These are phyloP conservation scores for Pteromalus puparum DNA, from an alignment of 1,140 invertebrate species.

Conservation along the genomic window DNA sequence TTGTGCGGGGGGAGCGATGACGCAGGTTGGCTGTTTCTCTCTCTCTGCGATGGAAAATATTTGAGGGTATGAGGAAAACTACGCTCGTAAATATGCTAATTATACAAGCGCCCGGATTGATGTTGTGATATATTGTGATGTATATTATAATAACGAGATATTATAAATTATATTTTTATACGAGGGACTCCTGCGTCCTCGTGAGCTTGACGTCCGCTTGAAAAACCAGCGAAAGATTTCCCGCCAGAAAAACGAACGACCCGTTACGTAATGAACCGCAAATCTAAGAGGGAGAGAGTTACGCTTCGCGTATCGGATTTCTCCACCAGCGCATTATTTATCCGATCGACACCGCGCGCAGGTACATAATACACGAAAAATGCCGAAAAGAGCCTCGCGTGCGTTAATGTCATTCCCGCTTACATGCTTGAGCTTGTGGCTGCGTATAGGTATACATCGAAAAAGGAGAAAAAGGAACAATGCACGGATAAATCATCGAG, in stretches of 20 bases:
- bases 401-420: background rate
- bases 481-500: background rate
- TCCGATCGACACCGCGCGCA: conserved; percentile 1
- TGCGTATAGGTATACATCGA: no score
- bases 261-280: background rate
- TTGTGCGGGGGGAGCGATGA: background rate
- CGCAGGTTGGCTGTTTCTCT: background rate
- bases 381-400: background rate
- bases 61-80: background rate
- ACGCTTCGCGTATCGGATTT: conserved; percentile 24
- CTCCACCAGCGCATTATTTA: conserved; percentile 31
- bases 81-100: background rate
- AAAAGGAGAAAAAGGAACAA: background rate
- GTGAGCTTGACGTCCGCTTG: no score
- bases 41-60: no score
- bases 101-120: no score
- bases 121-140: no score
- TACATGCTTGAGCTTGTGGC: background rate
- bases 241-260: background rate
- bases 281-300: background rate
- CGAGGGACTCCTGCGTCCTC: no score
- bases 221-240: background rate
- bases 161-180: background rate
- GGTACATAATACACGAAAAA: background rate
- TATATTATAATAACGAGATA: no score